Conservation (phyloP, 1,140 invertebrate species). For the Cydia amplana region DNA sequence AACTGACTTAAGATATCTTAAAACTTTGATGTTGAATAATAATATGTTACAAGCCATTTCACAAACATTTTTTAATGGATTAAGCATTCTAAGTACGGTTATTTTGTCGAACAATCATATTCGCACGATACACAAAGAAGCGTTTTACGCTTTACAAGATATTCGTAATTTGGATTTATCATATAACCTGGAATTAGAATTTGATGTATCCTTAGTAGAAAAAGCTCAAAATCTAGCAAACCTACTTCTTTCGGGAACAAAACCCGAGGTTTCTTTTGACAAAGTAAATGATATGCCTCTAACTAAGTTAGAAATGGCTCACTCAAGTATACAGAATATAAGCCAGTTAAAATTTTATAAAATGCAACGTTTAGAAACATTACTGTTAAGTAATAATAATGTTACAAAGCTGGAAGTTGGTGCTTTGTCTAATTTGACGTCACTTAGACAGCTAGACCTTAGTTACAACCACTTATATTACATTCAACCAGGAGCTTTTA, state of each 20-base stretch:
- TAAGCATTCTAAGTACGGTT: constrained; percentile 43
- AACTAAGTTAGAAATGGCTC: constrained; percentile 43
- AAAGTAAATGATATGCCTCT: constrained; percentile 37
- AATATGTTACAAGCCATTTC: constrained; percentile 48
- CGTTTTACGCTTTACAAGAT: constrained; percentile 41
- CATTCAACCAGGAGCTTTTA: constrained; percentile 47
- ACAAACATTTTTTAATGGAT: constrained; percentile 40
- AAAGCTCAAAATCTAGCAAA: constrained; percentile 41
- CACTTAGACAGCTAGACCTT: constrained; percentile 46
- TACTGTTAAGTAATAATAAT: constrained; percentile 46
- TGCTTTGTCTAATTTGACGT: constrained; percentile 40
- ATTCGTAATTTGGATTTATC: constrained; percentile 48
- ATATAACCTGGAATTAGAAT: constrained; percentile 41
- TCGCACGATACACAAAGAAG: constrained; percentile 36
- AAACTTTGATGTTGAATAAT: constrained; percentile 51
- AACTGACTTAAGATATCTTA: constrained; percentile 47
- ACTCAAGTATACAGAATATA: constrained; percentile 45
- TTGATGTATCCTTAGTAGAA: constrained; percentile 35
- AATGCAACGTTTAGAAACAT: constrained; percentile 41
- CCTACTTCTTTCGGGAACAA: constrained; percentile 47
- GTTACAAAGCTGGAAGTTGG: constrained; percentile 42
- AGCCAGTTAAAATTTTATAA: constrained; percentile 39
- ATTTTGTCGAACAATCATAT: constrained; percentile 53
- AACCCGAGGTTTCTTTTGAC: constrained; percentile 40
- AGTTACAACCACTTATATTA: constrained; percentile 46